Evolutionary conservation across 2,797 vertebrate genomes (phyloP).

Genomic region (Gorsachius magnificus): DNA sequence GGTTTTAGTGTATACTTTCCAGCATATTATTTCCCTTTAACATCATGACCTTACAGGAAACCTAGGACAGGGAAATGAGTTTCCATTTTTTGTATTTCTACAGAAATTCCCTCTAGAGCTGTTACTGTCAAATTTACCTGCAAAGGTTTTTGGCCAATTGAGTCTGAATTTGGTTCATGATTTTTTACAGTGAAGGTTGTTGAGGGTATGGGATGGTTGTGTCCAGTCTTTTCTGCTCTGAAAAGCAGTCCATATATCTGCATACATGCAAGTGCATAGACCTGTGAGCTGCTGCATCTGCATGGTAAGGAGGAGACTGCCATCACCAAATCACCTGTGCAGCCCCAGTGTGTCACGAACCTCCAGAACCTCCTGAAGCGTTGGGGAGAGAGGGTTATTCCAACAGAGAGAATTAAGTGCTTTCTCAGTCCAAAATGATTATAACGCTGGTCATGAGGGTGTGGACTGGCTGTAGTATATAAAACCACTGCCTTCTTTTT

Average conservation of each 20-base stretch:
- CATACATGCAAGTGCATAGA: neutral
- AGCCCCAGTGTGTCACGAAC: neutral
- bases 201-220: neutral
- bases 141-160: neutral
- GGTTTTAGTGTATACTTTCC: neutral
- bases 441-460: neutral
- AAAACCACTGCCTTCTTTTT: neutral
- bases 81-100: too few relatives aligned
- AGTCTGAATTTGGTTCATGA: neutral
- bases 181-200: neutral
- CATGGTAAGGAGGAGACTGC: neutral
- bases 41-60: neutral
- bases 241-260: neutral
- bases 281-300: neutral
- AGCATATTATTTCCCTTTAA: neutral
- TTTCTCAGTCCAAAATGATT: neutral
- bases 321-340: neutral
- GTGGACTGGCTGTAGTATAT: neutral
- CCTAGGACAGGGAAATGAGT: neutral
- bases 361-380: neutral
- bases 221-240: neutral
- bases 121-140: neutral
- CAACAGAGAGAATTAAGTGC: neutral
- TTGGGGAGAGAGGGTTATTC: neutral
- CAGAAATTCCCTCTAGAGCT: neutral